Percentiles rank a stretch among this genome's conserved stretches.
Conservation (phyloP, 2,888 invertebrate genomes). For the Temnothorax ravouxi region DNA sequence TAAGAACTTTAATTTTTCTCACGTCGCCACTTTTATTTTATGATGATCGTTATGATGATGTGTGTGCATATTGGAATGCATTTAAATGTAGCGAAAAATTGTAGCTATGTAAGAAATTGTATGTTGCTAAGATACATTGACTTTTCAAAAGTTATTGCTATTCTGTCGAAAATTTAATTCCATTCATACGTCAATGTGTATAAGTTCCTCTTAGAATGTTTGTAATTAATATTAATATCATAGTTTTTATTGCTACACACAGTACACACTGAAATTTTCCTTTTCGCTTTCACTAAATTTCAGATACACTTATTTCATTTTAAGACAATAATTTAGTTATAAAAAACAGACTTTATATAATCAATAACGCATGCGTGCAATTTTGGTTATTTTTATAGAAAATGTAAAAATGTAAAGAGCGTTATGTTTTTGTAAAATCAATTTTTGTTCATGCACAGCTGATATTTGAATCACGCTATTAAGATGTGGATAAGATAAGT, state of each 20-base stretch:
- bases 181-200: conserved; percentile 55
- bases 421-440: conserved; percentile 62
- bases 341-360: neutral
- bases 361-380: conserved; percentile 47
- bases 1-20: conserved; percentile 15
- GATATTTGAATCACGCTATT: conserved; percentile 45
- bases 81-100: conserved; percentile 21
- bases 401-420: conserved; percentile 66
- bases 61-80: conserved; percentile 19
- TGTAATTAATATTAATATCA: conserved; percentile 58
- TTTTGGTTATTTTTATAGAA: conserved; percentile 66
- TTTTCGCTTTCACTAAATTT: neutral
- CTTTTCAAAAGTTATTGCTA: conserved; percentile 45
- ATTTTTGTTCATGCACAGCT: conserved; percentile 44
- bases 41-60: neutral
- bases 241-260: neutral
- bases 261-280: neutral
- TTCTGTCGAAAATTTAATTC: conserved; percentile 50
- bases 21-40: conserved; percentile 6
- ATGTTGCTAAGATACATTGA: conserved; percentile 34
- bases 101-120: conserved; percentile 20
- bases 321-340: neutral
- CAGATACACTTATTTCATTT: neutral
- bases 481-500: conserved; percentile 33
- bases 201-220: conserved; percentile 61